Conservation (phyloP, 2,113 vertebrate genomes). For the Carollia perspicillata region DNA sequence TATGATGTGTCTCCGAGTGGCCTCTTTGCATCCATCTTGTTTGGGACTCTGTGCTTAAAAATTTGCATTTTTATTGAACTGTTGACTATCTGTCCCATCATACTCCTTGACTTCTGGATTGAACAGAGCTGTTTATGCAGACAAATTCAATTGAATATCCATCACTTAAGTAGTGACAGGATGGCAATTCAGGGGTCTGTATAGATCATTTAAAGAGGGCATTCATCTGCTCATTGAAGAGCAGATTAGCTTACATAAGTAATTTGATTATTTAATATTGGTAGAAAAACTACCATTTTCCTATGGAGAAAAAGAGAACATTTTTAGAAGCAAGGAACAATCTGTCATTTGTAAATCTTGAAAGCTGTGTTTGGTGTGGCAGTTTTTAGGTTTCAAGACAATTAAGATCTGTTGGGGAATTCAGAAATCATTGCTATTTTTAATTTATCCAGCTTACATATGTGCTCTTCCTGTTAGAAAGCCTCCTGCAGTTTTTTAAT, state of each 20-base stretch:
- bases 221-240: conserved; percentile 50
- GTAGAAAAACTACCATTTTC: background rate
- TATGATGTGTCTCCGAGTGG: too few relatives aligned
- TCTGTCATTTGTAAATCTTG: conserved; percentile 19
- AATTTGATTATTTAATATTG: conserved; percentile 58
- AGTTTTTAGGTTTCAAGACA: background rate
- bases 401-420: background rate
- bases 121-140: conserved; percentile 61
- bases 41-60: conserved; percentile 14
- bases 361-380: conserved; percentile 18
- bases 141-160: conserved; percentile 63
- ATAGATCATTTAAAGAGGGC: conserved; percentile 47
- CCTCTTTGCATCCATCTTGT: too few relatives aligned
- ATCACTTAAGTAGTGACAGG: conserved; percentile 58
- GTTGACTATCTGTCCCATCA: conserved; percentile 36
- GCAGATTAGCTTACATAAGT: conserved; percentile 51
- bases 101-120: background rate
- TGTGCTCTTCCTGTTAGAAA: background rate
- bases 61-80: conserved; percentile 68
- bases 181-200: conserved; percentile 51
- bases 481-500: background rate
- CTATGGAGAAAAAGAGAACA: conserved; percentile 6
- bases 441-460: background rate
- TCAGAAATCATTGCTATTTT: conserved; percentile 26
- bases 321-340: conserved; percentile 44